Conservation (phyloP, 2,113 vertebrate genomes). For the Aphyosemion australe region DNA sequence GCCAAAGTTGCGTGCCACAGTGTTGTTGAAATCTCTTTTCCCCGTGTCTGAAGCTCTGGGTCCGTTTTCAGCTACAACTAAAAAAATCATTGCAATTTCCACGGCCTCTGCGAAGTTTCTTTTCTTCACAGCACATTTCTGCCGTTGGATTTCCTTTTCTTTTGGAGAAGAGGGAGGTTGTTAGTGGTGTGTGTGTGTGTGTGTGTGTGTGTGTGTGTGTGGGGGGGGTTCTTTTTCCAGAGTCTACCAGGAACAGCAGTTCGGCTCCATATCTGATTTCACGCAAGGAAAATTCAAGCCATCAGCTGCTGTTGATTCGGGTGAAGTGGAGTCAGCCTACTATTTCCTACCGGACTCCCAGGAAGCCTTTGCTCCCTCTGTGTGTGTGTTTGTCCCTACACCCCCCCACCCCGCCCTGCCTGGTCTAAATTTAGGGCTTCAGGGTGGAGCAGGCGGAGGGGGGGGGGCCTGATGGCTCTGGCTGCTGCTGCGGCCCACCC, state of each 20-base stretch:
- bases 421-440: constrained; percentile 68
- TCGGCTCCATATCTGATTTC: constrained; percentile 75
- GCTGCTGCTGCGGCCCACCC: constrained; percentile 49
- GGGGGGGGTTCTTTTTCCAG: constrained; percentile 77
- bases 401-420: constrained; percentile 26
- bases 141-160: constrained; percentile 65
- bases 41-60: constrained; percentile 74
- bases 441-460: constrained; percentile 47
- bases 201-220: too few species aligned
- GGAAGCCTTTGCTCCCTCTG: constrained; percentile 45
- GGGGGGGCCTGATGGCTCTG: constrained; percentile 55
- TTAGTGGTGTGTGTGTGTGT: constrained; percentile 21
- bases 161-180: constrained; percentile 61
- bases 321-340: constrained; percentile 70
- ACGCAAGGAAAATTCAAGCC: constrained; percentile 72
- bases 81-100: constrained; percentile 75
- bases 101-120: constrained; percentile 50
- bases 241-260: constrained; percentile 68
- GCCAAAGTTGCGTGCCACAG: constrained; percentile 80
- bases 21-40: constrained; percentile 80
- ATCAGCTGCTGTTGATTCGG: constrained; percentile 78
- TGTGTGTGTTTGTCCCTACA: constrained; percentile 17
- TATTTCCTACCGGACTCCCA: constrained; percentile 74
- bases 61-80: constrained; percentile 71
- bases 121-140: constrained; percentile 66